Evolutionary conservation across 2,888 invertebrate species (phyloP).

Genomic region (Watsonalla cultraria): DNA sequence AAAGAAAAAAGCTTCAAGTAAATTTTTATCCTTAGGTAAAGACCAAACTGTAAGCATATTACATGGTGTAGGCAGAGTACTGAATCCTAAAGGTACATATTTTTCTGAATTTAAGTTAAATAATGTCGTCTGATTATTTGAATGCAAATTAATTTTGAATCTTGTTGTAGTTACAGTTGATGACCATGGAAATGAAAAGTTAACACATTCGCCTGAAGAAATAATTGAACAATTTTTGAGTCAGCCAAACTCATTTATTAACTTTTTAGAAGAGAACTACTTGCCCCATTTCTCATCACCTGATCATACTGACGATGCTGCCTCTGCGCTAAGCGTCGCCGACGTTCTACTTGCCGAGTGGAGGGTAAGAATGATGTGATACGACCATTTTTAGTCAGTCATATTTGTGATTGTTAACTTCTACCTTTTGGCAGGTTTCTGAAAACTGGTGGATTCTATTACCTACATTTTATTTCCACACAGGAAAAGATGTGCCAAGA

Average conservation of each 20-base stretch:
- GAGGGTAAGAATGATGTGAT: conserved; percentile 68
- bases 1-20: conserved; percentile 59
- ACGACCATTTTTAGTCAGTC: no score
- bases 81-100: conserved; percentile 85
- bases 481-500: conserved; percentile 72
- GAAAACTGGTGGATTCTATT: no score
- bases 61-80: conserved; percentile 86
- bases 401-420: no score
- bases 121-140: no score
- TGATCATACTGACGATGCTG: conserved; percentile 79
- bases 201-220: conserved; percentile 81
- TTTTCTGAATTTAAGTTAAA: neutral
- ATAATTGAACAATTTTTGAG: conserved; percentile 83
- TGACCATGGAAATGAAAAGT: conserved; percentile 49
- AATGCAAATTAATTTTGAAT: no score
- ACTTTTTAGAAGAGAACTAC: conserved; percentile 87
- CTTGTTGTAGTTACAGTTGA: conserved; percentile 45
- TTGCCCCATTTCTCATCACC: conserved; percentile 83
- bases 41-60: conserved; percentile 85
- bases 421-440: no score
- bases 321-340: conserved; percentile 83
- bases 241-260: conserved; percentile 82
- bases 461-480: no score
- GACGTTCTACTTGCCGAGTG: conserved; percentile 83
- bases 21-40: conserved; percentile 77